These are phyloP conservation scores for Microtus ochrogaster DNA, from an alignment of 2,113 vertebrate species.

Conservation along the genomic window DNA sequence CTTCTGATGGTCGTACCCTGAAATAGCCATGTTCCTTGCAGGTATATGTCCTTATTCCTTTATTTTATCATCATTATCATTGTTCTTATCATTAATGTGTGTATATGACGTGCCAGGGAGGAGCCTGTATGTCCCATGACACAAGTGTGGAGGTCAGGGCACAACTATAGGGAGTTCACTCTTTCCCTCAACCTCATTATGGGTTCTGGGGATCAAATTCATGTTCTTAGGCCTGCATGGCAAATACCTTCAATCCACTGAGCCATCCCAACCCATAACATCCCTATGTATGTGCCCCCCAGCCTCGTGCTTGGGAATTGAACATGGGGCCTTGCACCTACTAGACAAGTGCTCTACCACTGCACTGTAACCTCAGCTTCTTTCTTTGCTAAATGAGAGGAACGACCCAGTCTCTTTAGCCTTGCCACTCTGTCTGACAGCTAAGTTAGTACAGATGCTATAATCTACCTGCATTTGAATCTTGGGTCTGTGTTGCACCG, in stretches of 20 bases:
- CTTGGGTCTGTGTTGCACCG: not conserved
- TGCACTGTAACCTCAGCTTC: not conserved
- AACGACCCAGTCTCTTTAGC: not conserved
- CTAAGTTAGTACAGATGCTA: not conserved
- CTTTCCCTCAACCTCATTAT: not conserved
- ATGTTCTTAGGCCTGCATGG: no score
- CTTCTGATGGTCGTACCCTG: not conserved
- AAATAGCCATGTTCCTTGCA: not conserved
- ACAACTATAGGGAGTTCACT: not conserved
- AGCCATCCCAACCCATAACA: not conserved
- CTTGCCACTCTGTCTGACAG: no score
- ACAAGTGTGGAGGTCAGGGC: not conserved
- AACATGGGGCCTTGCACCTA: not conserved
- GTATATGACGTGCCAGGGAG: no score
- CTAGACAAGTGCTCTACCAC: not conserved
- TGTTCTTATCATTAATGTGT: not conserved
- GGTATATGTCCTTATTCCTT: not conserved
- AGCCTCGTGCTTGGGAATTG: no score
- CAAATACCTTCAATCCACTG: not conserved
- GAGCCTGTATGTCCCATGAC: no score
- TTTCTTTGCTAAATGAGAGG: not conserved
- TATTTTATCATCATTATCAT: not conserved
- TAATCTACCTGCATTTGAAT: not conserved
- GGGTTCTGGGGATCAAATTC: not conserved
- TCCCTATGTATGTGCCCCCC: not conserved